Evolutionary conservation across 2,113 vertebrate genomes (phyloP).

Genomic region (Rhinichthys klamathensis): DNA sequence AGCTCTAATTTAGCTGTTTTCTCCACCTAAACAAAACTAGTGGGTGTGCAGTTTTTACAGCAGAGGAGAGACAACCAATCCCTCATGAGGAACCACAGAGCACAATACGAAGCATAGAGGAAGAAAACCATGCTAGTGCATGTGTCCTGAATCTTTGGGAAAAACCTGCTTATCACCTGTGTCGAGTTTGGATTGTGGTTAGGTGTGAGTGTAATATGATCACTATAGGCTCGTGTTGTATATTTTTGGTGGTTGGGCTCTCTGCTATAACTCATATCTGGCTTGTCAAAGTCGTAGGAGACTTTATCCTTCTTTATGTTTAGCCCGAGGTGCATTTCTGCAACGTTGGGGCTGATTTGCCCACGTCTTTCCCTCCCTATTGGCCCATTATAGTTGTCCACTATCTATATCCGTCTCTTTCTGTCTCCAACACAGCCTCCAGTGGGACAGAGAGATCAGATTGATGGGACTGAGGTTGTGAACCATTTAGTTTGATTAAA

Average conservation of each 20-base stretch:
- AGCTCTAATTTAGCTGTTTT: constrained; percentile 58
- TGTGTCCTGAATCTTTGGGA: neutral
- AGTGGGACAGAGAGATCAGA: constrained; percentile 2
- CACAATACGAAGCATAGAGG: neutral
- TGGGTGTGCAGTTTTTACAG: constrained; percentile 60
- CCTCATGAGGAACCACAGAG: constrained; percentile 33
- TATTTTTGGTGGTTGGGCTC: neutral
- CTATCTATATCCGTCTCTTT: constrained; percentile 13
- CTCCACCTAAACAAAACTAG: constrained; percentile 51
- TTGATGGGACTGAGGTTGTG: constrained; percentile 36
- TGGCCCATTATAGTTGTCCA: constrained; percentile 2
- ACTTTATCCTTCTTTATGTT: neutral
- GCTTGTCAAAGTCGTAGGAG: neutral
- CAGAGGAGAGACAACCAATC: constrained; percentile 14
- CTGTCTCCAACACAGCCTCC: constrained; percentile 24
- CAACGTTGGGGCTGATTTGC: neutral
- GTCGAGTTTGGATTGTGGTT: neutral
- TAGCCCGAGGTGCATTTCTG: constrained; percentile 23
- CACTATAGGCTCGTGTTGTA: neutral
- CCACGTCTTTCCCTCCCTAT: constrained; percentile 20
- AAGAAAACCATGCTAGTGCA: neutral
- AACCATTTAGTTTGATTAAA: constrained; percentile 66
- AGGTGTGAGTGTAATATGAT: neutral
- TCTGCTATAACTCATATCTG: constrained; percentile 28
- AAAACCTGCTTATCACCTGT: constrained; percentile 5